Evolutionary conservation across 2,888 invertebrate genomes (phyloP).

Genomic region (Xestoiulus laeticollis): DNA sequence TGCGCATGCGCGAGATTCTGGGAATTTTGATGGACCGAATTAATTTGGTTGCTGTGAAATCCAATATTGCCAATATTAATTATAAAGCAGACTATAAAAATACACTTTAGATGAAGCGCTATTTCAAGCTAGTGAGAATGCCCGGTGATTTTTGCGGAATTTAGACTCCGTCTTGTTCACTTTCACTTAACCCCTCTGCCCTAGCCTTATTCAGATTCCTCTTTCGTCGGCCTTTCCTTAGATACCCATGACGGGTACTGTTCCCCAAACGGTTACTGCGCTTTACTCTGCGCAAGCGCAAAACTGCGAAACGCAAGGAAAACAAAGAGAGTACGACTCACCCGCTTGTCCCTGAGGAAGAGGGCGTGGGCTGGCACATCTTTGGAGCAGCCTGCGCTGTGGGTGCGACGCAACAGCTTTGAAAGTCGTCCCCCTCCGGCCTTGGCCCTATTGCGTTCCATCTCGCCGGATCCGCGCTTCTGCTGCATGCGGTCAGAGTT

Average conservation of each 20-base stretch:
- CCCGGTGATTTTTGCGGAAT: too few species aligned
- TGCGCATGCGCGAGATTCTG: too few species aligned
- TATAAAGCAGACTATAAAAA: too few species aligned
- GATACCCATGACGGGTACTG: background rate
- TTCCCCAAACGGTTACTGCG: background rate
- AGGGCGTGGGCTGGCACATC: slow-evolving; percentile 64
- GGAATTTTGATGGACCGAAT: too few species aligned
- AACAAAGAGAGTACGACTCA: slow-evolving; percentile 49
- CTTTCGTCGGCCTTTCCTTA: background rate
- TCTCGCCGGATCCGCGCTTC: slow-evolving; percentile 54
- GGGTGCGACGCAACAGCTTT: slow-evolving; percentile 55
- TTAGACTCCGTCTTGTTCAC: too few species aligned
- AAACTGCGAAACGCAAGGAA: background rate
- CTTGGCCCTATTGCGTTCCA: slow-evolving; percentile 47
- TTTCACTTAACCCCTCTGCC: too few species aligned
- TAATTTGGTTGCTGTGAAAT: too few species aligned
- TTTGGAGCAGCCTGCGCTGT: slow-evolving; percentile 61
- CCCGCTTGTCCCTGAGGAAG: slow-evolving; percentile 59
- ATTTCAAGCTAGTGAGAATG: too few species aligned
- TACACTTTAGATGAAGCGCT: too few species aligned
- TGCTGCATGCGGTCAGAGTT: slow-evolving; percentile 54
- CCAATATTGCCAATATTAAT: too few species aligned
- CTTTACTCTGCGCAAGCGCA: background rate
- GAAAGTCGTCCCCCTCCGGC: slow-evolving; percentile 47
- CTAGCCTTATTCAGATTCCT: background rate